Evolutionary conservation across 2,888 invertebrate species (phyloP), one percentile per base, ranked within the genome.

Genomic region (Drosophila seclusa): DNA sequence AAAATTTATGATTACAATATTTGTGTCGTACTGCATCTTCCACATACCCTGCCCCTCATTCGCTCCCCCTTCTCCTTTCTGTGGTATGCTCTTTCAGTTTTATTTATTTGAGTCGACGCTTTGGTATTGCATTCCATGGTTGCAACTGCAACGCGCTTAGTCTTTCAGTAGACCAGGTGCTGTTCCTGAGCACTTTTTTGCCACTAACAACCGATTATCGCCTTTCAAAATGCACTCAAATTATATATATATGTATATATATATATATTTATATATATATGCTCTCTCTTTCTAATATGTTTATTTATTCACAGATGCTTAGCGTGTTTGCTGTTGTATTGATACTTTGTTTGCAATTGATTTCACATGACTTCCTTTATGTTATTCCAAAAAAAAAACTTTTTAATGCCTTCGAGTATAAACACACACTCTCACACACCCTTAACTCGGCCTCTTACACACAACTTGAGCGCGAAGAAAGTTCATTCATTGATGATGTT

Each of bases 1-100:
- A 88, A 88, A 87, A 87, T 87, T 87, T 87, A 87, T 87, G 87
- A 87, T 90, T 83, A 90, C 87, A 90, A 90, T 87, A 87, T 90
- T 87, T 81, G 82, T 90, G 88, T 87, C 88, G 90, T 87, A 89
- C 73, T 90, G 79, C 73, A 83, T 87, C 88, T 89, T 67, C 65
- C 63, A 34, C 65, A 29, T n/a, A 24, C 29, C 18, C 13, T 10
- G 3, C n/a, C 58, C 1, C 42, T 31, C 53, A 3, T 34, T 10
- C 45, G 0, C 24, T 11, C 34, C 16, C 52, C 11, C 16, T 31
- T 36, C 16, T n/a, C 11, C 7, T n/a, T 11, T 48, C 38, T 65
- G 48, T 61, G 71, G 68, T 68, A 71, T 61, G 69, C 63, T 66
- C 72, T 67, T 84, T 83, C 65, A 49, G 67, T 77, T 77, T 76